Evolutionary conservation across 2,113 vertebrate species (phyloP), one percentile per base, ranked within the genome.

Genomic region (Porphyrio hochstetteri): DNA sequence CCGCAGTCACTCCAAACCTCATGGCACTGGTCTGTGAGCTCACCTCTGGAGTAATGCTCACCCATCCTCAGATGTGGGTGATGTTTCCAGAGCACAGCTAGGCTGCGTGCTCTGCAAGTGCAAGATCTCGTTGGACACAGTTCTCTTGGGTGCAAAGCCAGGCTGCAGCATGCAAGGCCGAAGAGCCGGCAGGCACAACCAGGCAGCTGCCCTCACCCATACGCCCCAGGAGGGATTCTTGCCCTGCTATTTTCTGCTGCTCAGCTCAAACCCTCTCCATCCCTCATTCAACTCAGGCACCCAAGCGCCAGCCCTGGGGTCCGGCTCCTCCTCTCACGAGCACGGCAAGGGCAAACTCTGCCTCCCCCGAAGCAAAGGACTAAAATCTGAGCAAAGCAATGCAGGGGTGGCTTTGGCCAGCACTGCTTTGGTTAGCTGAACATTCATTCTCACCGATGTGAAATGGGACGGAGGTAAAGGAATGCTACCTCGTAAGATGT

Each of bases 21-120:
- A 23, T 0, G 1, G 7, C 0, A 1, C 24, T 14, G 53, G 17
- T 69, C 57, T 4, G 23, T 23, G 27, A 56, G 42, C 53, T 25
- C 7, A 0, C 44, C 63, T 27, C 57, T 1, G 0, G 10, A 53
- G n/a, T 1, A 31, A 48, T 0, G 1, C 42, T 19, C 61, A 40
- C 8, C 40, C 53, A 13, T 18, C 63, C 35, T 48, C 0, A 0
- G 50, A 19, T 4, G 0, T 2, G 16, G 48, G 19, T 48, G 60
- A 59, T 2, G 4, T 25, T 72, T 20, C 63, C 18, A 11, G 85
- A 59, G 10, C 33, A 5, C 42, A 13, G 42, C 42, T 17, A 42
- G 42, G 42, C 69, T 10, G 9, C 4, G 2, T 0, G 72, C 65
- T 60, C 77, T 53, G 27, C 53, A 59, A 85, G 68, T 1, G 0